Evolutionary conservation across 2,113 vertebrate species (phyloP).

Genomic region (Asarcornis scutulata): DNA sequence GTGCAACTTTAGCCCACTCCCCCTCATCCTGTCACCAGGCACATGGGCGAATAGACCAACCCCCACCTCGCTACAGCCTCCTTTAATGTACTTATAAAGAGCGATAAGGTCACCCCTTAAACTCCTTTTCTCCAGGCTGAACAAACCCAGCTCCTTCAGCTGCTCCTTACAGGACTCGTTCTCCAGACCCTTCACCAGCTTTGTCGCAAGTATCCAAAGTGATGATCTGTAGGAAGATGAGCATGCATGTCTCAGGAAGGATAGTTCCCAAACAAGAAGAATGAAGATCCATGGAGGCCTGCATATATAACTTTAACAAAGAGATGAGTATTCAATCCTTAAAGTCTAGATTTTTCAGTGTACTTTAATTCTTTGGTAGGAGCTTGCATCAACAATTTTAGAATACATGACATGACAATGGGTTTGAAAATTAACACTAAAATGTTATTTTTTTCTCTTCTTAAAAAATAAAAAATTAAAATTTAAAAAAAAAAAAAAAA

Average conservation of each 20-base stretch:
- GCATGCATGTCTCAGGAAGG: fast-evolving
- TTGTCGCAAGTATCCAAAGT: not conserved
- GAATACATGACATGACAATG: not conserved
- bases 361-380: not conserved
- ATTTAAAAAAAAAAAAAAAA: not conserved
- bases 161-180: too few relatives aligned
- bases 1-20: too few relatives aligned
- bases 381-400: not conserved
- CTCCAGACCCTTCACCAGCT: too few relatives aligned
- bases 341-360: not conserved
- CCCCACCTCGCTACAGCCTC: too few relatives aligned
- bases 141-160: too few relatives aligned
- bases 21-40: too few relatives aligned
- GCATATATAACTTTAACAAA: not conserved
- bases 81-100: too few relatives aligned
- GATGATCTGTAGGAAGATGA: not conserved
- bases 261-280: not conserved
- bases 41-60: too few relatives aligned
- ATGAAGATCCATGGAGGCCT: not conserved
- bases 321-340: not conserved
- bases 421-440: not conserved
- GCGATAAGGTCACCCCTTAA: too few relatives aligned
- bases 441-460: not conserved
- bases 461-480: not conserved
- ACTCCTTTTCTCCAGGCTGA: too few relatives aligned